These are phyloP conservation scores for Plectus sambesii DNA, from an alignment of 1,140 invertebrate species.

Conservation along the genomic window DNA sequence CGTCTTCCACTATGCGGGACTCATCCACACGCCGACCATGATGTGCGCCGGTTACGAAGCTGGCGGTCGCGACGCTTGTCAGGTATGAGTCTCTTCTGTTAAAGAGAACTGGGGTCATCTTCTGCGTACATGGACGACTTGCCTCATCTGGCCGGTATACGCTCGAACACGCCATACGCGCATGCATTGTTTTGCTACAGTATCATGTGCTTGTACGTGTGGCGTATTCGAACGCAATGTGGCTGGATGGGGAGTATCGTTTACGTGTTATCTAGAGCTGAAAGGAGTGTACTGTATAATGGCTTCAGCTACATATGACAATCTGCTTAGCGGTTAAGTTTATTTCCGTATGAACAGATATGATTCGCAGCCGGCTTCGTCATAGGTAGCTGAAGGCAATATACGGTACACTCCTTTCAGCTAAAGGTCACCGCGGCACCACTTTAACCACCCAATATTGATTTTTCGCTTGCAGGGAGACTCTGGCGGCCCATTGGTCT, in stretches of 20 bases:
- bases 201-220: neutral
- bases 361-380: neutral
- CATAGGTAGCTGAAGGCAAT: too few relatives aligned
- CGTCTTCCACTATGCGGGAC: too few relatives aligned
- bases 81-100: slow-evolving; percentile 52
- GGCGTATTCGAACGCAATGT: neutral
- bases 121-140: neutral
- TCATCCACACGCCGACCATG: too few relatives aligned
- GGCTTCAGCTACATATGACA: too few relatives aligned
- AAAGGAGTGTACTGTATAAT: neutral
- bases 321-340: too few relatives aligned
- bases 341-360: neutral
- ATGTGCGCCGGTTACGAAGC: slow-evolving; percentile 84
- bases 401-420: too few relatives aligned
- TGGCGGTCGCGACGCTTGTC: slow-evolving; percentile 71
- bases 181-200: too few relatives aligned
- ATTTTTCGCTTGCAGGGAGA: slow-evolving; percentile 57
- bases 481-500: slow-evolving; percentile 67
- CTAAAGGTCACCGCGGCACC: too few relatives aligned
- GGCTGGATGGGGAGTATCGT: neutral
- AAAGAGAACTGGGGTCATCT: neutral
- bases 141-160: too few relatives aligned
- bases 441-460: too few relatives aligned
- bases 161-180: too few relatives aligned
- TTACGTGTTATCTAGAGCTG: neutral